A percentile compares a stretch with the other conserved stretches of the same genome.
phyloP scores from a whole-genome alignment of 2,797 vertebrate genomes.

The Sphaeramia orbicularis region DNA sequence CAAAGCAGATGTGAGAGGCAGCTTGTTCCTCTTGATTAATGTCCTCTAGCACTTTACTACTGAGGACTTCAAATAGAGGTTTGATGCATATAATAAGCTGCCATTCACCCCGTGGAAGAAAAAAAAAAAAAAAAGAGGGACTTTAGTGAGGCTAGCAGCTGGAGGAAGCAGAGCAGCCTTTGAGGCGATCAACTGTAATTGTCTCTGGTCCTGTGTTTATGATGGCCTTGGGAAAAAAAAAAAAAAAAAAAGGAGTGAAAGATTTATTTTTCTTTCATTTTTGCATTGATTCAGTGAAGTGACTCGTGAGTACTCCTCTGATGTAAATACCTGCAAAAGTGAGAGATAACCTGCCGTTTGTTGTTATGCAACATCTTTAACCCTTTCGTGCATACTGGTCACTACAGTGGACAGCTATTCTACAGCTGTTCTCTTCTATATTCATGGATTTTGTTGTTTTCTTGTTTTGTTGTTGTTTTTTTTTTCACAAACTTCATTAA shows the following conservation, averaged over 20 bases:
- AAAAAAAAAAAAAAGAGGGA: background rate
- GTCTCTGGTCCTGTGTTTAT: constrained; percentile 20
- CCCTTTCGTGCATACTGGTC: no score
- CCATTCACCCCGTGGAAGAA: constrained; percentile 12
- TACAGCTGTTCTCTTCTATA: no score
- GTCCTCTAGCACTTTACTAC: constrained; percentile 64
- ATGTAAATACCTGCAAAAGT: background rate
- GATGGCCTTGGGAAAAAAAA: background rate
- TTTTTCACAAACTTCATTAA: no score
- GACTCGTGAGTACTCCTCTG: background rate
- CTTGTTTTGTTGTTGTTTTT: no score
- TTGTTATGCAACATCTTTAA: no score
- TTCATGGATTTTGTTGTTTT: no score
- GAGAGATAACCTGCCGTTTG: constrained; percentile 10
- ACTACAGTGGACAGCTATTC: no score
- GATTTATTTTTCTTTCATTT: background rate
- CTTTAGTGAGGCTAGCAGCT: constrained; percentile 16
- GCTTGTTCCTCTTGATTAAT: constrained; percentile 74
- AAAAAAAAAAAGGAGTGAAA: no score
- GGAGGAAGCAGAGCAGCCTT: constrained; percentile 19
- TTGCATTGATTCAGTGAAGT: constrained; percentile 13
- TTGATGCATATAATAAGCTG: constrained; percentile 64
- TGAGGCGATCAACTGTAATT: constrained; percentile 20
- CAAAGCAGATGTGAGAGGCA: constrained; percentile 64
- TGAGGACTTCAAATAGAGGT: constrained; percentile 62